Base-by-base conservation (phyloP, 2,888 invertebrate species). In the Drepanosiphum platanoidis region DNA sequence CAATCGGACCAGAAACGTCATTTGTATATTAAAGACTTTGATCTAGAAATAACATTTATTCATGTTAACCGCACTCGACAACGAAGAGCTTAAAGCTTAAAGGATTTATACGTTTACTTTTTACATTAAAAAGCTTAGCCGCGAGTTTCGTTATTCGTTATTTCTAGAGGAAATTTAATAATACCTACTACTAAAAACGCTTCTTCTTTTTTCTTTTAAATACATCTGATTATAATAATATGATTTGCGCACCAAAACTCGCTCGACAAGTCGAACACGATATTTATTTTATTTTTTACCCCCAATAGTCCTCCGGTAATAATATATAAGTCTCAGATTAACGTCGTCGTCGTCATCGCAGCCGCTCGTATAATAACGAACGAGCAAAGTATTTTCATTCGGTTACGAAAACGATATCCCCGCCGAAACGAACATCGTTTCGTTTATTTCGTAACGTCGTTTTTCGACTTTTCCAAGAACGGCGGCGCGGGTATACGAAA, bases 41-140 rank as follows among this genome's bases (percentile, higher is more conserved):
- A 61, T 77, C 36, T 77, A 77, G 36, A 61, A 77, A 77, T 75
- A 34, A 34, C 52, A 52, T 58, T n/a, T 58, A 58, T 78, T 78
- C 32, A n/a, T 66, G 39, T 64, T 22, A 78, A 78, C 78, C 64
- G 13, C 22, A 30, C 27, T n/a, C 78, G 8, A 30, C 22, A 32
- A 78, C 42, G 32, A 18, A 64, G 30, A 64, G 30, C 30, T 42
- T 64, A 64, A 64, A 36, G 58, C 75, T 36, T 77, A 32, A 78
- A 39, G 30, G 78, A 78, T 78, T 78, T 78, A 66, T 78, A 78
- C 42, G 64, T 78, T 78, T 78, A 78, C 64, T 42, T 78, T 78
- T 66, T 66, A 66, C 78, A 42, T 78, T 66, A 66, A 78, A 64
- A 36, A 42, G 42, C 78, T 42, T 78, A 64, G 0, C 34, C 4